phyloP scores from a whole-genome alignment of 2,113 vertebrate species.

The Ptilorrhoa leucosticta region DNA sequence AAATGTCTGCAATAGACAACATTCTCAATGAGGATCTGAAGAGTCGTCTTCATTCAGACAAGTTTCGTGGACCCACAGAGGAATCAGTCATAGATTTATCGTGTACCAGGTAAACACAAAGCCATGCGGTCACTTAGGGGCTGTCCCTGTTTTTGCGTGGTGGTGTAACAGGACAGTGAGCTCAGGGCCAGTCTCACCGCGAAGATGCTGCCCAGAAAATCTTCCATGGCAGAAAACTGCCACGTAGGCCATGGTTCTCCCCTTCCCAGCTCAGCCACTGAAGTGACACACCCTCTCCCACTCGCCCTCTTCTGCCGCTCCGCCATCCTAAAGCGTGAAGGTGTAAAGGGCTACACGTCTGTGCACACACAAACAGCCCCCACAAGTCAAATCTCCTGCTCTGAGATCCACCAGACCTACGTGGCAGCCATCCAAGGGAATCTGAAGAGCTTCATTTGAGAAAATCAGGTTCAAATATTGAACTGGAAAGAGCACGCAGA shows the following conservation, averaged over 20 bases:
- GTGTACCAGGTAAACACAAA: background rate
- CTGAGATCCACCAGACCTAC: background rate
- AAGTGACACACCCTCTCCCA: background rate
- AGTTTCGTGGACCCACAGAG: background rate
- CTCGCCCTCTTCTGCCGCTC: fast-evolving
- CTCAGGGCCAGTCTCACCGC: background rate
- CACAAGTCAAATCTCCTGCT: fast-evolving
- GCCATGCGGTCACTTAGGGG: background rate
- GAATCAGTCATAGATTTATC: background rate
- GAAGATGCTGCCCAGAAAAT: background rate
- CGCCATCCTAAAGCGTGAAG: background rate
- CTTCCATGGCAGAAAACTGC: background rate
- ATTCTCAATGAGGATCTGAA: background rate
- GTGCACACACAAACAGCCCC: fast-evolving
- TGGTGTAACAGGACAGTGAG: fast-evolving
- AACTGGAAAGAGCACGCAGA: background rate
- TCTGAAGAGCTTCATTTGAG: background rate
- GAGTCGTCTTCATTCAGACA: background rate
- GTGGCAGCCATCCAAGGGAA: fast-evolving
- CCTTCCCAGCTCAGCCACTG: background rate
- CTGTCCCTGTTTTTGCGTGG: fast-evolving
- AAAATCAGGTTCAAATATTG: background rate
- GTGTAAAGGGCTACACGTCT: fast-evolving
- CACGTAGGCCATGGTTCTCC: background rate
- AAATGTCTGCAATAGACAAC: background rate